A percentile compares a stretch with the other conserved stretches of the same genome.
phyloP scores from a whole-genome alignment of 2,888 invertebrate species.

The Phalangium opilio region DNA sequence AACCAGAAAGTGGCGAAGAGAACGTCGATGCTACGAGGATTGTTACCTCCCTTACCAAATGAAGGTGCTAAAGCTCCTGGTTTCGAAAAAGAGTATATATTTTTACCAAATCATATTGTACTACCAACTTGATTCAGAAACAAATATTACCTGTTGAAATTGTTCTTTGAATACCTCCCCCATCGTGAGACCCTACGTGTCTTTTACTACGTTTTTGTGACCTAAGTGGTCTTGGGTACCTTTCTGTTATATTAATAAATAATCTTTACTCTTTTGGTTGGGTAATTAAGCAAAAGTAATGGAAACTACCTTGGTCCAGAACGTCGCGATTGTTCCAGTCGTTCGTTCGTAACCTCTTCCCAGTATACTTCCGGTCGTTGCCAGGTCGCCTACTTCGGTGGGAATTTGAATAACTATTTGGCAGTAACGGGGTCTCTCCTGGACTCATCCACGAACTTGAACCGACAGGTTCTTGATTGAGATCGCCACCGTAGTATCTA shows the following conservation, averaged over 20 bases:
- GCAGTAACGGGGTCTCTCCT: too few species aligned
- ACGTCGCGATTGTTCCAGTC: background rate
- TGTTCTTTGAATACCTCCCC: constrained; percentile 31
- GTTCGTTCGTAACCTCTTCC: background rate
- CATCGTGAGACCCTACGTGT: constrained; percentile 35
- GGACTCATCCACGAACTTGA: too few species aligned
- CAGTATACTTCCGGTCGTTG: background rate
- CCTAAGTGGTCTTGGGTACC: too few species aligned
- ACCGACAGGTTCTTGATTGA: too few species aligned
- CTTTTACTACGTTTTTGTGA: constrained; percentile 7
- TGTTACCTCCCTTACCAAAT: constrained; percentile 33
- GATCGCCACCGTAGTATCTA: too few species aligned
- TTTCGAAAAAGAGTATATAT: background rate
- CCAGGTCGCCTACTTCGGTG: constrained; percentile 8
- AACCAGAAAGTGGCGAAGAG: constrained; percentile 60
- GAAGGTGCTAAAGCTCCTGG: constrained; percentile 35
- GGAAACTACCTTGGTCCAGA: too few species aligned
- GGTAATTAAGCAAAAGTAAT: too few species aligned
- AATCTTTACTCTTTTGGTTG: too few species aligned
- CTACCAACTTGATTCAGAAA: too few species aligned
- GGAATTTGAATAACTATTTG: background rate
- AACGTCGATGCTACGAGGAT: constrained; percentile 35
- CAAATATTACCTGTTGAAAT: constrained; percentile 30
- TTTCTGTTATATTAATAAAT: too few species aligned
- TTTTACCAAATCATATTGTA: too few species aligned